Evolutionary conservation across 2,888 invertebrate species (phyloP), one percentile per base, ranked within the genome.

Genomic region (Shargacucullia verbasci): DNA sequence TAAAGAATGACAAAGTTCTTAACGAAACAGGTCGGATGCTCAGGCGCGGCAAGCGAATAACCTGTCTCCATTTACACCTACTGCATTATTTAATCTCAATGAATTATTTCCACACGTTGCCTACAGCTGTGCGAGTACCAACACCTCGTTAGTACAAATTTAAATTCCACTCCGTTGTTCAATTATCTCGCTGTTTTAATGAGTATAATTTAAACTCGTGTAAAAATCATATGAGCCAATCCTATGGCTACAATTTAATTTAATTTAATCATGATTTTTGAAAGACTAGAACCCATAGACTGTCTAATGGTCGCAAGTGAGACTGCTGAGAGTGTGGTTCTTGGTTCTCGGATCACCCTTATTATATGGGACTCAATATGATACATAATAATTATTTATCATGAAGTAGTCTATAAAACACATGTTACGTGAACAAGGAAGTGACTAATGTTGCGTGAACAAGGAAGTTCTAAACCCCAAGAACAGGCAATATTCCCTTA

Each of bases 71-170:
- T 70, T 63, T 57, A 64, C 70, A 57, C 57, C 13, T 46, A 70
- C 64, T 57, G 41, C 38, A 57, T 57, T 67, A 57, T 62, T 66
- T 62, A 69, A 69, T 62, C 69, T 47, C 35, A 69, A 62, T 66
- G 46, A 66, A 69, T 66, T 66, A 66, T 66, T 50, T 62, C 68
- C 48, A 40, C 45, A 44, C 63, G 33, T 39, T 50, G 47, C 39
- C 43, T 37, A 33, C 38, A 68, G 38, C 54, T 46, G 37, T 25
- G 38, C 11, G 11, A n/a, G 47, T 44, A 53, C 44, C 27, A 35
- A 29, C 11, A 9, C 11, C 49, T 66, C 46, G 65, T 69, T 66
- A 62, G 63, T 35, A 25, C 41, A 20, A 44, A n/a, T 50, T 69
- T 44, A 39, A 55, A 62, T 69, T 62, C 63, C 63, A 44, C 62